Evolutionary conservation across 2,113 vertebrate genomes (phyloP).

Genomic region (Amia ocellicauda): DNA sequence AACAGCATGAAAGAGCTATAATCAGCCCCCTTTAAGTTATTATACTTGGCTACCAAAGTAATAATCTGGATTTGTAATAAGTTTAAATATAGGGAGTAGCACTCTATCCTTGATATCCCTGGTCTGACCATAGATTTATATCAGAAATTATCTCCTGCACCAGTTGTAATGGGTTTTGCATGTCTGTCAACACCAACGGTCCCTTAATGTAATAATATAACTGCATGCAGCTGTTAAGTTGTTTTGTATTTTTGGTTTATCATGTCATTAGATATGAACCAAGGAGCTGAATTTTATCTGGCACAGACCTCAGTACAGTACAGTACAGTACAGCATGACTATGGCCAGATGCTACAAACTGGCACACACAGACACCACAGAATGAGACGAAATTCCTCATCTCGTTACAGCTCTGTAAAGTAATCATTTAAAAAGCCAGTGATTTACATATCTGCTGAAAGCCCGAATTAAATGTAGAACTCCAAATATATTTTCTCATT

Average conservation of each 20-base stretch:
- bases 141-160: too few relatives aligned
- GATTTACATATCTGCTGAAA: too few relatives aligned
- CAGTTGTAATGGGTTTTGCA: background rate
- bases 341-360: background rate
- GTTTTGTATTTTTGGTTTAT: background rate
- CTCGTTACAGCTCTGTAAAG: background rate
- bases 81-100: too few relatives aligned
- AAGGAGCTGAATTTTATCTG: background rate
- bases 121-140: too few relatives aligned
- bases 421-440: too few relatives aligned
- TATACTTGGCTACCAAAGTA: too few relatives aligned
- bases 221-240: background rate
- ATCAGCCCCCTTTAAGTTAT: too few relatives aligned
- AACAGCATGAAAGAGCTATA: too few relatives aligned
- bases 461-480: too few relatives aligned
- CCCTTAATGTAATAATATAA: background rate
- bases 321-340: background rate
- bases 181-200: background rate
- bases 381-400: background rate
- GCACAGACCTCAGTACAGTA: background rate
- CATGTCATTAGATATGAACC: background rate
- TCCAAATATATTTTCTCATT: too few relatives aligned
- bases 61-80: too few relatives aligned
- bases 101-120: too few relatives aligned
- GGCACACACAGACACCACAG: background rate